A percentile compares a stretch with the other conserved stretches of the same genome.
phyloP scores from a whole-genome alignment of 2,888 invertebrate species.

The Dasypolia templi region DNA sequence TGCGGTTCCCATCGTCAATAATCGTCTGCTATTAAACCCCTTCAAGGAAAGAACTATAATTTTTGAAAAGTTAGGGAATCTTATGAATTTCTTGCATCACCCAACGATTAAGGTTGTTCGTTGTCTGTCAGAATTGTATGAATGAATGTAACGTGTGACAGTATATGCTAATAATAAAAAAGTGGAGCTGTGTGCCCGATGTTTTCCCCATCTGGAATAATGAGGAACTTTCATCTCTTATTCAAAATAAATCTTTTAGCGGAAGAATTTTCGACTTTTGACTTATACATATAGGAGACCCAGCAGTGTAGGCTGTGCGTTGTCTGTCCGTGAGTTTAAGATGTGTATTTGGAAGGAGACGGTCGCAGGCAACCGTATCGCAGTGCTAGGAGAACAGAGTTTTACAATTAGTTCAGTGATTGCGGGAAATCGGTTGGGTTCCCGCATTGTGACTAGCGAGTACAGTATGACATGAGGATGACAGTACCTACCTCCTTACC shows the following conservation, averaged over 20 bases:
- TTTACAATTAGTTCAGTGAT: conserved; percentile 1
- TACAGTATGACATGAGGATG: no score
- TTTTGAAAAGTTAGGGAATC: not conserved
- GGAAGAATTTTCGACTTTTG: not conserved
- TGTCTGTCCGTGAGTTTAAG: not conserved
- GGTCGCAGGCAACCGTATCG: not conserved
- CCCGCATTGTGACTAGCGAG: not conserved
- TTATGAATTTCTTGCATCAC: not conserved
- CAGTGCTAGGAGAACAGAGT: not conserved
- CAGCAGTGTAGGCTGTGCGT: not conserved
- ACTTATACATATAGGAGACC: not conserved
- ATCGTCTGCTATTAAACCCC: not conserved
- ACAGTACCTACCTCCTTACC: not conserved
- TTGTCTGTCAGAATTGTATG: not conserved
- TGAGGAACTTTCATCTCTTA: not conserved
- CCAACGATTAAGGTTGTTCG: not conserved
- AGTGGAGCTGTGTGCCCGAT: not conserved
- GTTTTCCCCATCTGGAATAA: not conserved
- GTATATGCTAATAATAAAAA: not conserved
- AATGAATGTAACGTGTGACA: not conserved
- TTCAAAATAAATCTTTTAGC: not conserved
- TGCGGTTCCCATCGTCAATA: not conserved
- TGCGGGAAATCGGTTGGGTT: not conserved
- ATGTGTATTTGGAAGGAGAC: not conserved
- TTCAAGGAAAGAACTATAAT: not conserved